Base-by-base conservation (phyloP, 37 sponge, comb jelly and placozoan genomes). In the Halisarca cf. caerulea region DNA sequence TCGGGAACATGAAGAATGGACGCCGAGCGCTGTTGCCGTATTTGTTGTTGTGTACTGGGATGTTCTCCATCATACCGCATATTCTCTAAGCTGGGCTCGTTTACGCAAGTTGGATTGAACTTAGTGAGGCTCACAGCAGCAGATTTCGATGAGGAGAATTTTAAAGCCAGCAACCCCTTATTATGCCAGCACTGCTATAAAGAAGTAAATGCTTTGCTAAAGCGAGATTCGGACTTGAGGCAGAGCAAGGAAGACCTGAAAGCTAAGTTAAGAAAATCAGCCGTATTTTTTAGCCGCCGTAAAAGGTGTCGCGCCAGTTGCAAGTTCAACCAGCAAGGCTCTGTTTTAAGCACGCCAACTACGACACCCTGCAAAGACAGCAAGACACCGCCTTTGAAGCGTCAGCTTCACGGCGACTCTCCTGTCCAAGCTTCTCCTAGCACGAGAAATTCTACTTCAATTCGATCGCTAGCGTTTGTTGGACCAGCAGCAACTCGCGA, bases 141-240 rank as follows among this genome's bases (percentile, higher is more conserved):
- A 7, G 25, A n/a, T 59, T 5, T 59, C 25, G 2, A 59, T 5
- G 23, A n/a, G 7, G 60, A 59, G 60, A 59, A n/a, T n/a, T n/a
- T n/a, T n/a, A n/a, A 59, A 59, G 60, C 3, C 25, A 59, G 60
- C 60, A 7, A 59, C 25, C 60, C 60, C 60, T 27, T 27, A 27
- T 27, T 59, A n/a, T 59, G 60, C 60, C 23, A 27, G 60, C 25
- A n/a, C 60, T 59, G 60, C 60, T 59, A 59, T 17, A 54, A 17
- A 18, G 57, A 54, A 54, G 60, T 11, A 18, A 60, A 79, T 79
- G 80, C 57, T 3, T 43, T 79, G 32, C 51, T 54, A 58, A 54
- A 79, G 27, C 11, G 27, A 6, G 60, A 58, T 8, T 3, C 18
- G 3, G 38, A 81, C 24, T 11, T 81, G 18, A 57, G 15, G 3